Percentiles rank a stretch among this genome's conserved stretches.
phyloP scores from a whole-genome alignment of 2,113 vertebrate species.

The Paramormyrops kingsleyae region DNA sequence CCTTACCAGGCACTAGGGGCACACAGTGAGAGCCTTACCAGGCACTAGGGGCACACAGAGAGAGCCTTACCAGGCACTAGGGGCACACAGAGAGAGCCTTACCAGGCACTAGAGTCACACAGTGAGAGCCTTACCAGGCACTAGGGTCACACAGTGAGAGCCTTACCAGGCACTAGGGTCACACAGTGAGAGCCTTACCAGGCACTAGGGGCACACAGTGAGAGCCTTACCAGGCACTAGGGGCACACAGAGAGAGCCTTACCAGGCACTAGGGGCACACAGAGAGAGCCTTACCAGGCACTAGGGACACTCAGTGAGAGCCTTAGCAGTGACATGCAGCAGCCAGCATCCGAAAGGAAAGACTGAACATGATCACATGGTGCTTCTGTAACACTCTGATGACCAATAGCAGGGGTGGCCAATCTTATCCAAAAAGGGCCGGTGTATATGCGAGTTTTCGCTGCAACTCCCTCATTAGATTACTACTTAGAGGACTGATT shows the following conservation, averaged over 20 bases:
- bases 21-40: conserved; percentile 34
- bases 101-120: conserved; percentile 68
- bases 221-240: neutral
- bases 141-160: too few species aligned
- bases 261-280: conserved; percentile 67
- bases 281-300: neutral
- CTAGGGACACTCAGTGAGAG: too few species aligned
- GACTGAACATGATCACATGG: neutral
- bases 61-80: neutral
- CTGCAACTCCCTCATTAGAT: too few species aligned
- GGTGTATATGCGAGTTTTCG: too few species aligned
- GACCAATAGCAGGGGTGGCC: neutral
- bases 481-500: too few species aligned
- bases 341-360: neutral
- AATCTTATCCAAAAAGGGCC: too few species aligned
- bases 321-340: neutral
- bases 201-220: conserved; percentile 62
- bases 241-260: too few species aligned
- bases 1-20: too few species aligned
- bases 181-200: conserved; percentile 36
- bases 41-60: conserved; percentile 64
- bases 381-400: neutral
- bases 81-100: too few species aligned
- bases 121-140: neutral
- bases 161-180: conserved; percentile 67